Base-by-base conservation (phyloP, 2,888 invertebrate genomes). In the Leucoma salicis region DNA sequence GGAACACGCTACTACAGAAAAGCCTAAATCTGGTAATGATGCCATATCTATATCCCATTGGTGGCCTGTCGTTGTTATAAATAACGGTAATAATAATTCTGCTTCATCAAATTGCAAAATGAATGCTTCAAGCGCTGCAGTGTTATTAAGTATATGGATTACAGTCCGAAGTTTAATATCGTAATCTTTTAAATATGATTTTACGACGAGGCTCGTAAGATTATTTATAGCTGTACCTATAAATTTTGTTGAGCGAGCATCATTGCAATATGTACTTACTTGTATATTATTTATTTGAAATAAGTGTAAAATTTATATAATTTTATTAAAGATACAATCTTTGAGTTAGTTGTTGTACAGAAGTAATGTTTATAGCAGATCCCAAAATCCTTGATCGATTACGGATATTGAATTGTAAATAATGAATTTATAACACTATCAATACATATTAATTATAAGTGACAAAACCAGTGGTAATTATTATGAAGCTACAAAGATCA, bases 41-140 rank as follows among this genome's bases (percentile, higher is more conserved):
- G 55, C 68, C 3, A 83, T 90, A 35, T 79, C 87, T 8, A 83
- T 90, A 48, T 74, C 78, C 0, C 87, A 89, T 60, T 90, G 88
- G 89, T 90, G 90, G 90, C 90, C 90, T 2, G 72, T 90, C 0
- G 74, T 88, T 1, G 72, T 82, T 25, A 63, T 82, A 1, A 21
- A 21, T 21, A 21, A 21, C 7, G n/a, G n/a, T n/a, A 79, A 78
- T 43, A 79, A 73, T 25, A 67, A 39, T 33, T 45, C 76, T 14
- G 72, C 74, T 5, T 81, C 84, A 1, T 70, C 78, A 8, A 69
- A 71, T 15, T 45, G 44, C 16, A 46, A 46, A 21, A 27, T 67
- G 2, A 51, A 48, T 49, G 28, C 63, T 14, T 66, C 70, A 15
- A 52, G 42, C 10, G 51, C 70, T 29, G 21, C 73, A 38, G 36